Evolutionary conservation across 2,113 vertebrate species (phyloP).

Genomic region (Morone chrysops): DNA sequence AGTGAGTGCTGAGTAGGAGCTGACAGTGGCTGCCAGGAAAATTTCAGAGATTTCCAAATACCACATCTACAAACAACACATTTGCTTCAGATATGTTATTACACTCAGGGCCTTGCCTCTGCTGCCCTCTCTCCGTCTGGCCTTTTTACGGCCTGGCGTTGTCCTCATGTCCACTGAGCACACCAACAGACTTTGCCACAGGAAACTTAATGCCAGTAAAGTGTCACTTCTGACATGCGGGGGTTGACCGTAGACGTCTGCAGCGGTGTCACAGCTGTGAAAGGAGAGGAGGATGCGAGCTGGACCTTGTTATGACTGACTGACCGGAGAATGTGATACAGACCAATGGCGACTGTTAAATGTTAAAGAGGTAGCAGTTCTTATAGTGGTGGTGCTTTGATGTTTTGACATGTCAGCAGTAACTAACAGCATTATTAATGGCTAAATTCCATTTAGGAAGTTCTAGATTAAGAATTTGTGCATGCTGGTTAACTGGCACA

Average conservation of each 20-base stretch:
- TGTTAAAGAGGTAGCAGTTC: neutral
- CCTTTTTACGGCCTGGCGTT: conserved; percentile 11
- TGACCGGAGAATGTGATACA: neutral
- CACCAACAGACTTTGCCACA: conserved; percentile 33
- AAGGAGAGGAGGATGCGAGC: neutral
- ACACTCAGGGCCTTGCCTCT: conserved; percentile 40
- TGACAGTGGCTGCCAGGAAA: conserved; percentile 75
- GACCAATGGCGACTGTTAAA: neutral
- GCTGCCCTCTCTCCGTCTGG: conserved; percentile 22
- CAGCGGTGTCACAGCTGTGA: conserved; percentile 22
- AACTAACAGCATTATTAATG: neutral
- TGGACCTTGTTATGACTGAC: neutral
- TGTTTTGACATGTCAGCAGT: neutral
- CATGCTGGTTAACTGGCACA: neutral
- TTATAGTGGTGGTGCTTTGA: too few species aligned
- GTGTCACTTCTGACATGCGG: conserved; percentile 24
- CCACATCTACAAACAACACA: conserved; percentile 82
- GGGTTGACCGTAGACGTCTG: conserved; percentile 31
- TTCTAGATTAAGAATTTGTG: neutral
- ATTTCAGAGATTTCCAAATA: conserved; percentile 75
- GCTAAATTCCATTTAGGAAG: neutral
- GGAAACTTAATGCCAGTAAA: conserved; percentile 19
- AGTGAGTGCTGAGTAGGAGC: conserved; percentile 47
- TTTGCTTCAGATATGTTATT: conserved; percentile 71
- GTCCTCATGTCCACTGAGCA: conserved; percentile 16